Conservation (phyloP, 1,140 invertebrate genomes). For the Oncopodura yosiiana region DNA sequence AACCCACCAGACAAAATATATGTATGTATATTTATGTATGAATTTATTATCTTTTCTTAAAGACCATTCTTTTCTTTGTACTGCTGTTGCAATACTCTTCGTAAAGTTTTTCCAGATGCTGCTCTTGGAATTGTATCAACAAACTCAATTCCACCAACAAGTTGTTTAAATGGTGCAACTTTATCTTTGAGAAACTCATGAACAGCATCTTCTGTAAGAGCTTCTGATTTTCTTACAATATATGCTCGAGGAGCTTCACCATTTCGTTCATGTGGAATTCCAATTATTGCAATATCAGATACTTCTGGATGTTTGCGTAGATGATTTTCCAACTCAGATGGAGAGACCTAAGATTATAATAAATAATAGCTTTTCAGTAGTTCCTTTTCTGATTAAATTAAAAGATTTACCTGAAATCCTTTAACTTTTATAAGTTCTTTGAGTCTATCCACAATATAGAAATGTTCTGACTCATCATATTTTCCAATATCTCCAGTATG, state of each 20-base stretch:
- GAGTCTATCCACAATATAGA: slow-evolving; percentile 28
- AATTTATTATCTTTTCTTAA: no score
- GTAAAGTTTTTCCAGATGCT: slow-evolving; percentile 62
- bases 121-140: slow-evolving; percentile 61
- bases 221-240: slow-evolving; percentile 18
- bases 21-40: no score
- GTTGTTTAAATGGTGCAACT: slow-evolving; percentile 21
- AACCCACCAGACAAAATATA: no score
- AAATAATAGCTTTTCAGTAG: no score
- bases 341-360: slow-evolving; percentile 70
- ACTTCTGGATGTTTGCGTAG: slow-evolving; percentile 61
- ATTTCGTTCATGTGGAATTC: slow-evolving; percentile 56
- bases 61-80: slow-evolving; percentile 4
- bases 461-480: slow-evolving; percentile 20
- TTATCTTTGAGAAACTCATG: slow-evolving; percentile 18
- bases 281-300: slow-evolving; percentile 69
- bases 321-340: slow-evolving; percentile 72
- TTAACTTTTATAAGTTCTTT: slow-evolving; percentile 46
- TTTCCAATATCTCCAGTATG: slow-evolving; percentile 32
- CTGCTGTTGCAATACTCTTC: slow-evolving; percentile 44
- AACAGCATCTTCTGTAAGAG: slow-evolving; percentile 14
- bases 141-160: slow-evolving; percentile 46
- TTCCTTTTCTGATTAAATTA: not conserved
- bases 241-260: slow-evolving; percentile 63
- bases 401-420: slow-evolving; percentile 44